Evolutionary conservation across 1,140 invertebrate genomes (phyloP).

Genomic region (Zaprionus gabonicus): DNA sequence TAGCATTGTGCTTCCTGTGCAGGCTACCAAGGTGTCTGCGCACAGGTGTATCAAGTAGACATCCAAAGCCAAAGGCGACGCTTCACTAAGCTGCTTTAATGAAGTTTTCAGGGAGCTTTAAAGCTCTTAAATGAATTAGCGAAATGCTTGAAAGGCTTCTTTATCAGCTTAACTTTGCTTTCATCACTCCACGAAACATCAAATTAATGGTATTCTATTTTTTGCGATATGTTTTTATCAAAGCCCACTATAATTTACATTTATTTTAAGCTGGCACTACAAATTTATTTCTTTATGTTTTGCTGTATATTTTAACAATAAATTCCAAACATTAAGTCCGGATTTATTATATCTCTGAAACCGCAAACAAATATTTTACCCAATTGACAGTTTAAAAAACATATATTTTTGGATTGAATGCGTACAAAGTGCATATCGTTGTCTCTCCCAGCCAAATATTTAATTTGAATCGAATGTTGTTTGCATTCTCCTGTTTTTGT

Average conservation of each 20-base stretch:
- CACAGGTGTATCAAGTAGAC: not conserved
- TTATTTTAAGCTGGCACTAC: not conserved
- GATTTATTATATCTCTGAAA: not conserved
- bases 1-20: constrained; percentile 19
- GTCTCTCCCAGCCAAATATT: constrained; percentile 23
- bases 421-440: constrained; percentile 21
- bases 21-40: not conserved
- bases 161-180: not conserved
- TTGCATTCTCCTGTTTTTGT: constrained; percentile 6
- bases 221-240: not conserved
- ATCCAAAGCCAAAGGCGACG: not conserved
- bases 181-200: not conserved
- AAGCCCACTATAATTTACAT: not conserved
- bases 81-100: not conserved
- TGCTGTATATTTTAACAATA: not conserved
- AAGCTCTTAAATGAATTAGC: not conserved
- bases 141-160: not conserved
- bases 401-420: not conserved
- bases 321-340: not conserved
- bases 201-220: not conserved
- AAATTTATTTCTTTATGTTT: not conserved
- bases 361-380: constrained; percentile 5
- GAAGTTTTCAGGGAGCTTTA: not conserved
- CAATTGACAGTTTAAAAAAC: constrained; percentile 11
- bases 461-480: constrained; percentile 23